Conservation (phyloP, 2,797 vertebrate genomes). For the Enoplosus armatus region DNA sequence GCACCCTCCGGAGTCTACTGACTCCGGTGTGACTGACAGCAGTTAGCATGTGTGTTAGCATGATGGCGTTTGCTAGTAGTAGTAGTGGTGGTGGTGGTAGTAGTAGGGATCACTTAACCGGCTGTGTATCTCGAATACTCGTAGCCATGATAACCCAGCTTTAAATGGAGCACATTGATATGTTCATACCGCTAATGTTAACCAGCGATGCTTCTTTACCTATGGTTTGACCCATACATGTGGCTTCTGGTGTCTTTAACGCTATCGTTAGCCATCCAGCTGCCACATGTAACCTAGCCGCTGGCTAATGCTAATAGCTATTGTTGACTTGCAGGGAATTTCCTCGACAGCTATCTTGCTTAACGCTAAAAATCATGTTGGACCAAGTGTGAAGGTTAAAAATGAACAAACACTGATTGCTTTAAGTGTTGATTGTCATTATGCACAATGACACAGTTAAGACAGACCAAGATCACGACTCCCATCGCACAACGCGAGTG, state of each 20-base stretch:
- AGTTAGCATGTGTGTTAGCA: conserved; percentile 75
- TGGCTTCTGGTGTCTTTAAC: conserved; percentile 22
- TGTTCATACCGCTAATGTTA: neutral
- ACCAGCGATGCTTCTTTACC: accelerated
- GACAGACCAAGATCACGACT: neutral
- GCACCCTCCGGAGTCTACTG: conserved; percentile 55
- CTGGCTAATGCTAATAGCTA: conserved; percentile 69
- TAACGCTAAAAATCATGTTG: neutral
- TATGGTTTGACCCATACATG: neutral
- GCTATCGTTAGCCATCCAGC: conserved; percentile 46
- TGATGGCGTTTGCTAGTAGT: conserved; percentile 65
- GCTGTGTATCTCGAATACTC: conserved; percentile 8
- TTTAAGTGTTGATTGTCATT: neutral
- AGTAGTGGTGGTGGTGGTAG: conserved; percentile 21
- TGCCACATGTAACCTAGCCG: conserved; percentile 80
- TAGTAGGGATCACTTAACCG: conserved; percentile 36
- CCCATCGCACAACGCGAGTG: conserved; percentile 7
- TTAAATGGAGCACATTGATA: neutral
- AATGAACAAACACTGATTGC: neutral
- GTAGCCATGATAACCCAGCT: neutral
- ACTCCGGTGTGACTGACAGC: conserved; percentile 78
- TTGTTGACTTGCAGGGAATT: conserved; percentile 71
- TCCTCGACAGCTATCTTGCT: conserved; percentile 39
- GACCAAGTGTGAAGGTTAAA: neutral
- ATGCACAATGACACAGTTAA: conserved; percentile 2